Base-by-base conservation (phyloP, 2,797 vertebrate species). In the Gymnothorax javanicus region DNA sequence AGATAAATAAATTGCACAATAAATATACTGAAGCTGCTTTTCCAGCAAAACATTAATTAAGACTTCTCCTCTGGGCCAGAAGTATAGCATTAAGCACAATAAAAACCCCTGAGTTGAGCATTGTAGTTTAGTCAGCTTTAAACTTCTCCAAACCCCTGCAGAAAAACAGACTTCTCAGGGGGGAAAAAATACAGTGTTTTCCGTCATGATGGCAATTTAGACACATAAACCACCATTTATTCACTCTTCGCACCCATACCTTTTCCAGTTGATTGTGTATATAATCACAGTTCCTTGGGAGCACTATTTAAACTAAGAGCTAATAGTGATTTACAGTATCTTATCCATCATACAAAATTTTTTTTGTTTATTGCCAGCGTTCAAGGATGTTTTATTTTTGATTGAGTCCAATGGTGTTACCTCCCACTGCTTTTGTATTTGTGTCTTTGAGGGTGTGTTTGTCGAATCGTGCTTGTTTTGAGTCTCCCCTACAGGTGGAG, bases 261-360 rank as follows among this genome's bases (percentile, higher is more conserved):
- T 82, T 90, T 88, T 88, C 87, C 87, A 50, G 87, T 88, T 88
- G 91, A 91, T 91, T 90, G 87, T 90, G 87, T 71, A 85, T 87
- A 92, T 91, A 92, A 93, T 91, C 85, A 90, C 88, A 92, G 91
- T 73, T 88, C 88, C 91, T 89, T 89, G 90, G 87, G 82, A 79
- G 73, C 77, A 57, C 86, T 59, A 90, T 85, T 86, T 83, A 84
- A 86, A 83, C 87, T 86, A 86, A 90, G 85, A 87, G 86, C 87
- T 58, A 84, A 60, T 52, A 13, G 69, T 87, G 84, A 91, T 88
- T 89, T 87, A 91, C 91, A 88, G 87, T 81, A 91, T 89, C 90
- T 89, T 89, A 90, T 89, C 89, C 90, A 88, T 88, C 87, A 88
- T 27, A 88, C 90, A 92, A 90, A 88, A 90, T 83, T 90, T 82